Evolutionary conservation across 2,797 vertebrate genomes (phyloP), one percentile per base, ranked within the genome.

Genomic region (Thripadectes ignobilis): DNA sequence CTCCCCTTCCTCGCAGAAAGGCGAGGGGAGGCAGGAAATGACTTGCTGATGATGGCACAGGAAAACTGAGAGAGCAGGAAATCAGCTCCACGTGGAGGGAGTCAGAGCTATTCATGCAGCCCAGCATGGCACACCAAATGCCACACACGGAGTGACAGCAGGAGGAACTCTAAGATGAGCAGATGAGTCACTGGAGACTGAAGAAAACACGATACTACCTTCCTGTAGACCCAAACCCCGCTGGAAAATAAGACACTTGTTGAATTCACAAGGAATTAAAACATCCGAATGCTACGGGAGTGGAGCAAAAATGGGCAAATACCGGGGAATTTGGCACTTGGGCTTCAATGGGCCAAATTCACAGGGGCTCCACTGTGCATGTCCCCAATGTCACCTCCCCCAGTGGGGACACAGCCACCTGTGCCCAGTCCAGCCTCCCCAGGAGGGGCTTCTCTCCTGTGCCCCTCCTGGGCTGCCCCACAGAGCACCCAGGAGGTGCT

Each of bases 11-110:
- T 36, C 4, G 2, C 82, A 48, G 62, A 19, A 34, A 30, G 72
- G 82, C 8, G 13, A 79, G 69, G 73, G 82, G 58, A 92, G 94
- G 84, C 84, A 94, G 92, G 94, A 95, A 80, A 92, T 77, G 92
- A 75, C 49, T 94, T 29, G 90, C 65, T 96, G 29, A 0, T 52
- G 86, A 67, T 95, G 92, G 86, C 88, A 86, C 32, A 78, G 88
- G 13, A 9, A 32, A 62, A 14, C 45, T 76, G 94, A 84, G 93
- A 38, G 15, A 38, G 88, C 83, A 93, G 85, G 88, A 90, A 88
- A 90, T 54, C 12, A 65, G 48, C 65, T 17, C 19, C 90, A 73
- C 27, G 52, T 69, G 91, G 2, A 12, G 83, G 85, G 73, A 87
- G 84, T 7, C 71, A 73, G 91, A 81, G 95, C 91, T 77, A 39